These are phyloP conservation scores for Chrysocyon brachyurus DNA, from an alignment of 2,797 vertebrate genomes.

Conservation along the genomic window DNA sequence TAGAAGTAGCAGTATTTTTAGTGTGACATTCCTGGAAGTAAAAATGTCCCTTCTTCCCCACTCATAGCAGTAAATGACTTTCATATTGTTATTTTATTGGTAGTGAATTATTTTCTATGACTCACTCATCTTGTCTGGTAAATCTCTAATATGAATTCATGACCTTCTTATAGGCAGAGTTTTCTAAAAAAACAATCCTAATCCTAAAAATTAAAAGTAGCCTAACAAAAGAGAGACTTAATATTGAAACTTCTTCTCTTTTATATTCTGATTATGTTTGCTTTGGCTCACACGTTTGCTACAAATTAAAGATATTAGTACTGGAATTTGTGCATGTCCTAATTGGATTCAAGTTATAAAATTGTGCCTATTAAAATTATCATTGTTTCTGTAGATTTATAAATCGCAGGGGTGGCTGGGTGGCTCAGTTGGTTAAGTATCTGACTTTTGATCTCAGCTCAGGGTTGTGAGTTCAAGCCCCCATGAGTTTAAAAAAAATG, in stretches of 20 bases:
- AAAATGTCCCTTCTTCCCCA: background rate
- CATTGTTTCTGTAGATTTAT: background rate
- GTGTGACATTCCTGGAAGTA: background rate
- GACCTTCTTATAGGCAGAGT: background rate
- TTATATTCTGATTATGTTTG: background rate
- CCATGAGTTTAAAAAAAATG: background rate
- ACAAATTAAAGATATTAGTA: background rate
- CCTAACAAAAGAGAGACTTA: background rate
- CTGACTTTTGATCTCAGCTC: background rate
- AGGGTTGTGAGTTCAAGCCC: background rate
- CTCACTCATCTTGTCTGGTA: background rate
- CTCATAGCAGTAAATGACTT: background rate
- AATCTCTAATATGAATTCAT: background rate
- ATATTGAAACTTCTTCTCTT: background rate
- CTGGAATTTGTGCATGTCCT: background rate
- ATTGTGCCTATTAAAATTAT: slow-evolving; percentile 25
- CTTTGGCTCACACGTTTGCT: background rate
- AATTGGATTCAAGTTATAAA: background rate
- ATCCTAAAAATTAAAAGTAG: slow-evolving; percentile 25
- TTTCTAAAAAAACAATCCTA: slow-evolving; percentile 30
- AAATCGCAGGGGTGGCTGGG: background rate
- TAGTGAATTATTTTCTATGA: background rate
- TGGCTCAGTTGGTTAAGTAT: background rate
- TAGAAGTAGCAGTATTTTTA: background rate
- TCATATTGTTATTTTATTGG: background rate